A percentile compares a stretch with the other conserved stretches of the same genome.
phyloP scores from a whole-genome alignment of 2,797 vertebrate species.

The Macropodus opercularis region DNA sequence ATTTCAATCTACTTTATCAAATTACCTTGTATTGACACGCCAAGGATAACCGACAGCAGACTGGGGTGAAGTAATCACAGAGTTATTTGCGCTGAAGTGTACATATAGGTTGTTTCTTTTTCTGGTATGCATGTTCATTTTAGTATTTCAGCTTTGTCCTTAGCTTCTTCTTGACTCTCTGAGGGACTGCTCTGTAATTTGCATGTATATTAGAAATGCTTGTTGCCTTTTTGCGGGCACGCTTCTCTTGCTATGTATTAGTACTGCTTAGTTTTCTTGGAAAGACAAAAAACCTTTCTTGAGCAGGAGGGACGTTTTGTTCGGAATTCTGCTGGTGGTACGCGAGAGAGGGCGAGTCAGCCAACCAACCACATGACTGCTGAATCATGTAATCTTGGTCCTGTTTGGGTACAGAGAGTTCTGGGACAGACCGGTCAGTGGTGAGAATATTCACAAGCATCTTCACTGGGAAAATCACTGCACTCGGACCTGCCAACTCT shows the following conservation, averaged over 20 bases:
- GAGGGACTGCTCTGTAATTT: constrained; percentile 1
- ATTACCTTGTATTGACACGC: constrained; percentile 65
- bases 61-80: constrained; percentile 50
- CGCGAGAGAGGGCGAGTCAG: too few species aligned
- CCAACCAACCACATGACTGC: too few species aligned
- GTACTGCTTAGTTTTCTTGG: background rate
- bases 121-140: constrained; percentile 2
- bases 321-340: too few species aligned
- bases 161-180: background rate
- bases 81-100: constrained; percentile 26
- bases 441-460: too few species aligned
- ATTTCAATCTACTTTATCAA: constrained; percentile 70
- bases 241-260: background rate
- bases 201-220: background rate
- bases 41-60: constrained; percentile 54
- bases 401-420: too few species aligned
- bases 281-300: background rate
- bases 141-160: too few species aligned
- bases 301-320: too few species aligned
- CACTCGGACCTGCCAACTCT: too few species aligned
- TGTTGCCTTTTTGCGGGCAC: background rate
- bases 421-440: too few species aligned
- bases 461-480: too few species aligned
- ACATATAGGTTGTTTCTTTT: background rate
- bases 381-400: too few species aligned